Conservation (phyloP, 2,113 vertebrate genomes). For the Poeciliopsis retropinna region DNA sequence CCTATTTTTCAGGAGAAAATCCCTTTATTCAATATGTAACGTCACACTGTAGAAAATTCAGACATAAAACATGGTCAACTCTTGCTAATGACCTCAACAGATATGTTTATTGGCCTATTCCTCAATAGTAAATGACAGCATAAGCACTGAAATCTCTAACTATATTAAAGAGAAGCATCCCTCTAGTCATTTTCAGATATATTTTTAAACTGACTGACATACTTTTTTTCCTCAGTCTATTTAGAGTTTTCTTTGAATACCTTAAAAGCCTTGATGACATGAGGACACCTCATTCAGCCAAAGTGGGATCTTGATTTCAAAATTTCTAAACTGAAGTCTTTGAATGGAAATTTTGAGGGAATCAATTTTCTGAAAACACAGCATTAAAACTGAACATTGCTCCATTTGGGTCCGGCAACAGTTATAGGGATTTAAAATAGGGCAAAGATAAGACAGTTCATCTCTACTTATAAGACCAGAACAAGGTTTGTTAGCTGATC, state of each 20-base stretch:
- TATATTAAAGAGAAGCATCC: not conserved
- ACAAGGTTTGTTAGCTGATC: conserved; percentile 3
- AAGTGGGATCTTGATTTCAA: too few relatives aligned
- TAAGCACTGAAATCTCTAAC: not conserved
- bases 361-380: not conserved
- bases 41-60: too few relatives aligned
- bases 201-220: not conserved
- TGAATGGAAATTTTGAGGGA: too few relatives aligned
- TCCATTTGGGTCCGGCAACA: not conserved
- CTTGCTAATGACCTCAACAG: too few relatives aligned
- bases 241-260: not conserved
- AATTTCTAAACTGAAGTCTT: too few relatives aligned
- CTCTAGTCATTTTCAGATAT: not conserved
- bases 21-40: too few relatives aligned
- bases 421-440: not conserved
- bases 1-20: too few relatives aligned
- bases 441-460: not conserved
- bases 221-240: not conserved
- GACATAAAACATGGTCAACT: too few relatives aligned
- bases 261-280: not conserved
- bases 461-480: conserved; percentile 5
- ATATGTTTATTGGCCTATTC: too few relatives aligned
- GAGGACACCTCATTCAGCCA: not conserved
- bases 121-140: not conserved
- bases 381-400: not conserved